Evolutionary conservation across 2,888 invertebrate species (phyloP).

Genomic region (Tiliacea aurago): DNA sequence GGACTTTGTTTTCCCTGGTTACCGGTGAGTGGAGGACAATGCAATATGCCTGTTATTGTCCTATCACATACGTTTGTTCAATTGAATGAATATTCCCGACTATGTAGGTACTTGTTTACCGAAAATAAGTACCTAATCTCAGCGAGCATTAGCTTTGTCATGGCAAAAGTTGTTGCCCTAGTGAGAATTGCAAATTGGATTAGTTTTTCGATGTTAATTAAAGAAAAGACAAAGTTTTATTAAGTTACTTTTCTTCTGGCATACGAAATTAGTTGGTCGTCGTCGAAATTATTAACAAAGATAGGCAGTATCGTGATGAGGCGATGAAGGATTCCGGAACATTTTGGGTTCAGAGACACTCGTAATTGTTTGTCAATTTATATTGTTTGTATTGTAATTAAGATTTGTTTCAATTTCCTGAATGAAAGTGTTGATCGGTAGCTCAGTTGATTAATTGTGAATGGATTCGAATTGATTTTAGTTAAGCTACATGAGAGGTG

Average conservation of each 20-base stretch:
- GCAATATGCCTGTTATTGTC: constrained; percentile 32
- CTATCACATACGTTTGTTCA: constrained; percentile 26
- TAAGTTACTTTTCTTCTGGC: constrained; percentile 58
- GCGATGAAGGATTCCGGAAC: constrained; percentile 29
- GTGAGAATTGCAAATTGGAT: constrained; percentile 66
- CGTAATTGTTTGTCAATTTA: constrained; percentile 29
- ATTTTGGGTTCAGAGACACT: constrained; percentile 28
- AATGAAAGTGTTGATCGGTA: constrained; percentile 6
- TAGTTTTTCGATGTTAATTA: constrained; percentile 70
- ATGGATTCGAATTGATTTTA: constrained; percentile 23
- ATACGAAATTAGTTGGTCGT: constrained; percentile 63
- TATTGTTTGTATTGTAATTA: constrained; percentile 25
- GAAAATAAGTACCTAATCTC: constrained; percentile 39
- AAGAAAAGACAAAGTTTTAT: constrained; percentile 67
- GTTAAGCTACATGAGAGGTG: background rate
- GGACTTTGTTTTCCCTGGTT: constrained; percentile 58
- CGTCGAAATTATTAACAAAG: constrained; percentile 56
- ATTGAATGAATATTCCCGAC: constrained; percentile 16
- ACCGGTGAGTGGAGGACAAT: constrained; percentile 49
- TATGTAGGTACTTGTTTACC: constrained; percentile 23
- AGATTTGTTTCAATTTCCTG: constrained; percentile 29
- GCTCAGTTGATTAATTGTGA: constrained; percentile 5
- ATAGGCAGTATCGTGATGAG: constrained; percentile 53
- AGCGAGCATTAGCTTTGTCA: constrained; percentile 44
- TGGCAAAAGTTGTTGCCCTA: constrained; percentile 49